Evolutionary conservation across 1,140 invertebrate species (phyloP), one percentile per base, ranked within the genome.

Genomic region (Magallana gigas): DNA sequence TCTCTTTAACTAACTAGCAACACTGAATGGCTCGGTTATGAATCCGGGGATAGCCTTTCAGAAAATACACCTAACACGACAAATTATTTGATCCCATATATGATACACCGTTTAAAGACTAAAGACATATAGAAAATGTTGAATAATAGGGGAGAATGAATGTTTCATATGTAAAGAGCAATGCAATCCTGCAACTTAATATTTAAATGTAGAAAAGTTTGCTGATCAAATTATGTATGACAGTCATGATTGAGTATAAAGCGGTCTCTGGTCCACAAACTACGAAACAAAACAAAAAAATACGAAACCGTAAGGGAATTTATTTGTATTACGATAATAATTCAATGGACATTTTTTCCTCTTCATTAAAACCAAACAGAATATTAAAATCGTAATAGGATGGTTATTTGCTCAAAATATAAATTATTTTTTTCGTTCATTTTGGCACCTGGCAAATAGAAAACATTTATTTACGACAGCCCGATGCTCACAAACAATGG

Each of bases 381-480:
- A 76, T 29, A 29, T 12, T 29, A 18, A 76, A 36, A 29, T 29
- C 36, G 68, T 76, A 76, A 76, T 76, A 36, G 23, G 29, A 76
- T 76, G 68, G 36, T 76, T 76, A 36, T 29, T 29, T 29, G 29
- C 68, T 76, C 29, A 36, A 29, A 48, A 76, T 12, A 29, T 76
- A 23, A 76, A 12, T 29, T 76, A 76, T 29, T 29, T 8, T 76
- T 23, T 29, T 29, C 23, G 23, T 23, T 76, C 23, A 29, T 29
- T 23, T 12, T 76, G 68, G 48, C 81, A 83, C 81, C 81, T 83
- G 81, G 81, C 57, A 58, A 83, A 83, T 83, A 58, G 81, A 57
- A 58, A 58, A 58, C 57, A 57, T 83, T 83, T 83, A 83, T 58
- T 83, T 83, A 57, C 0, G 56, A 83, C 48, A 57, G 81, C 36